Conservation (phyloP, 2,888 invertebrate species). For the Pristionchus maxplancki region DNA sequence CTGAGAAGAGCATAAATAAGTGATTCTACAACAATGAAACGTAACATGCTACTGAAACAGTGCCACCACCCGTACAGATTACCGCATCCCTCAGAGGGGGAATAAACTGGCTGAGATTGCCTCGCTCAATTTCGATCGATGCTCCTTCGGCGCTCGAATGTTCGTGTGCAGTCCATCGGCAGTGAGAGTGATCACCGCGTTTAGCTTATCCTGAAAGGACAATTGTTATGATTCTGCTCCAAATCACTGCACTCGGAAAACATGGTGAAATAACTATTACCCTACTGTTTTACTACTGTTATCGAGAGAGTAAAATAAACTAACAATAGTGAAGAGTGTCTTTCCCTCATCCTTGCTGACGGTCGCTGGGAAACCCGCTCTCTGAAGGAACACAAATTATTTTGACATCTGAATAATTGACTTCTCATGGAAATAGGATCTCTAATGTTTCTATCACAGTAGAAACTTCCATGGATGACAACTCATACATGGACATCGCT, state of each 20-base stretch:
- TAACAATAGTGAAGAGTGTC: slow-evolving; percentile 21
- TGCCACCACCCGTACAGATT: not conserved
- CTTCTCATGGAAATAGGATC: too few species aligned
- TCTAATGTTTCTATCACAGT: too few species aligned
- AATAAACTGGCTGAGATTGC: slow-evolving; percentile 29
- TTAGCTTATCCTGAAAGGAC: slow-evolving; percentile 29
- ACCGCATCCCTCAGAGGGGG: not conserved
- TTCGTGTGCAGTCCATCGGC: slow-evolving; percentile 48
- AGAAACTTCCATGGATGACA: too few species aligned
- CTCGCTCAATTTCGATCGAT: slow-evolving; percentile 30
- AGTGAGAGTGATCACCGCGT: slow-evolving; percentile 40
- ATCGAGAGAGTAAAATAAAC: too few species aligned
- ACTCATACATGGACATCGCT: too few species aligned
- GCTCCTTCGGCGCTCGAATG: slow-evolving; percentile 46
- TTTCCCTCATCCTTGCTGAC: slow-evolving; percentile 7
- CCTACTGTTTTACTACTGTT: too few species aligned
- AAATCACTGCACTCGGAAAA: too few species aligned
- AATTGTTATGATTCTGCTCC: too few species aligned
- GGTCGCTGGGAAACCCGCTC: not conserved
- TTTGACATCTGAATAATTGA: too few species aligned
- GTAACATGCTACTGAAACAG: not conserved
- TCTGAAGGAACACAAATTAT: too few species aligned
- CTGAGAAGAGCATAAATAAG: not conserved
- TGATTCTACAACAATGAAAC: slow-evolving; percentile 11
- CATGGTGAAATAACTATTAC: too few species aligned